Evolutionary conservation across 2,888 invertebrate genomes (phyloP), one percentile per base, ranked within the genome.

Genomic region (Yponomeuta sedellus): DNA sequence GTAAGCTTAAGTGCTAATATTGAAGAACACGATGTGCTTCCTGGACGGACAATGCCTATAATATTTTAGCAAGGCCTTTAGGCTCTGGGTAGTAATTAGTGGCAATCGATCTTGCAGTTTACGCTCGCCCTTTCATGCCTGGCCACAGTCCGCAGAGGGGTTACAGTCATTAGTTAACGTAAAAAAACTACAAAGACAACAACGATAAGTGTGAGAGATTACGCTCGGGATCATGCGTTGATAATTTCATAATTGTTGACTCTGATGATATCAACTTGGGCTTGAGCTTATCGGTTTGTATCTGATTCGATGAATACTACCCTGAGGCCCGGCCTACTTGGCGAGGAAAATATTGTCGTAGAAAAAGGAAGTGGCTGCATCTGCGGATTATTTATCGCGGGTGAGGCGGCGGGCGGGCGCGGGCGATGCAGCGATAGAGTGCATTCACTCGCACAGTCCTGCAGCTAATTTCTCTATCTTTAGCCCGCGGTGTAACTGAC

Each of bases 381-480:
- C 25, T 19, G 25, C 59, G 16, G 59, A 20, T 59, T 25, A 25
- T 22, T 59, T 20, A 59, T 25, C 22, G 20, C 22, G 8, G 8
- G 16, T 12, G 22, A 12, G 59, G 22, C 59, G 59, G 59, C 25
- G 22, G 59, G 70, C 71, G 64, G 73, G 68, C 73, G 71, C 76
- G 71, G 73, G 75, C 71, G 59, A 11, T 25, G 59, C 25, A 59
- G 67, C 64, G 67, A 67, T 69, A 69, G 81, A 83, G 87, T 84
- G 86, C 88, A 81, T 86, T 88, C 86, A 86, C 88, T 85, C 80
- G 78, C 75, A 75, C 82, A 80, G 81, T 81, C 79, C 79, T 76
- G 76, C 81, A 76, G 81, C 85, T 90, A 89, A 90, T 89, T 91
- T 88, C 88, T 90, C 90, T 91, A 91, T 90, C 88, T 90, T 88